Evolutionary conservation across 2,888 invertebrate genomes (phyloP).

Genomic region (Amphiduros pacificus): DNA sequence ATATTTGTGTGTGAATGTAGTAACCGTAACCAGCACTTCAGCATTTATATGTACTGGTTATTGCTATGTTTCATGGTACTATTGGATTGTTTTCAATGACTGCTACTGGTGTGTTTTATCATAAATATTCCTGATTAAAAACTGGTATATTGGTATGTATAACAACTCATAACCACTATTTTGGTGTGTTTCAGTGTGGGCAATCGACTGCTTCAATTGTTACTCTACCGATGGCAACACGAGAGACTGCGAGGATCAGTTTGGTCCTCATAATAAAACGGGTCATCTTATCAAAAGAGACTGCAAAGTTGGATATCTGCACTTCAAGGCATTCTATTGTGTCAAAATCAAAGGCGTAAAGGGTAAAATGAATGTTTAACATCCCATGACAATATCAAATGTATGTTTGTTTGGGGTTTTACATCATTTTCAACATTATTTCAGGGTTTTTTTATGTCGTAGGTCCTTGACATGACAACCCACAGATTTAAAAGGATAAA

Average conservation of each 20-base stretch:
- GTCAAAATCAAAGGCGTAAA: conserved; percentile 31
- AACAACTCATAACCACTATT: not conserved
- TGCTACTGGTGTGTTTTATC: too few relatives aligned
- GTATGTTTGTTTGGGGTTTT: too few relatives aligned
- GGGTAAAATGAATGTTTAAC: conserved; percentile 13
- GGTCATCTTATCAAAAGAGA: conserved; percentile 19
- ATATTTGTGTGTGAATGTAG: too few relatives aligned
- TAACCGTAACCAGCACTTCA: too few relatives aligned
- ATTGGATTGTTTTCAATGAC: too few relatives aligned
- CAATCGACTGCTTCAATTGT: conserved; percentile 28
- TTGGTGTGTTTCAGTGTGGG: conserved; percentile 5
- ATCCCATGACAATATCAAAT: not conserved
- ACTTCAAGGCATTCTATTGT: conserved; percentile 25
- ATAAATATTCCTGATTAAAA: too few relatives aligned
- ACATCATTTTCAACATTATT: too few relatives aligned
- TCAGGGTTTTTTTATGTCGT: too few relatives aligned
- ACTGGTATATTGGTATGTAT: not conserved
- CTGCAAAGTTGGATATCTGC: conserved; percentile 24
- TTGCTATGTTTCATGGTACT: too few relatives aligned
- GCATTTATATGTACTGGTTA: too few relatives aligned
- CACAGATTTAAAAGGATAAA: too few relatives aligned
- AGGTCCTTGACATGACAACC: too few relatives aligned
- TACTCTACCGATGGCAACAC: conserved; percentile 25
- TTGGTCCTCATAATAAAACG: conserved; percentile 24
- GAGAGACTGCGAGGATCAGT: conserved; percentile 27